Base-by-base conservation (phyloP, 2,888 invertebrate genomes). In the Lymantria dispar region DNA sequence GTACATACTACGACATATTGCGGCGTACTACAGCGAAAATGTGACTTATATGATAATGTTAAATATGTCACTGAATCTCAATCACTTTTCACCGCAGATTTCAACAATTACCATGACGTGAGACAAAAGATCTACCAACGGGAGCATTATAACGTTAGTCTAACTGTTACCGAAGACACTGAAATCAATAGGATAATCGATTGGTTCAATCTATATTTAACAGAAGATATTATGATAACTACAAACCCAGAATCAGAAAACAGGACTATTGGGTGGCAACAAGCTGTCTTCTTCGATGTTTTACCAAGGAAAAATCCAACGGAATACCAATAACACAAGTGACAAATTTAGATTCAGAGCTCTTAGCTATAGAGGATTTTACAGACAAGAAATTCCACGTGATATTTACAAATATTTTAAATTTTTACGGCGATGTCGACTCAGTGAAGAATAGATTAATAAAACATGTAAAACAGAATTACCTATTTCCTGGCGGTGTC, bases 191-290 rank as follows among this genome's bases (percentile, higher is more conserved):
- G 54, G 13, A 77, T 95, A 42, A 92, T 92, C 5, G 86, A 94
- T 43, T 95, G 94, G 94, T 95, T 95, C 73, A 92, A 94, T 64
- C 80, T 95, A 48, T 76, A 93, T 67, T 78, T 95, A 31, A 92
- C 93, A 60, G 92, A 93, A 11, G 86, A 92, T 36, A 89, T 91
- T 15, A 77, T 72, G 3, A 82, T 95, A 43, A 90, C 92, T 30
- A 93, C 92, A 0, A 86, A 92, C 50, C 93, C 94, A 2, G 76
- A 74, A 38, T 68, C 72, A n/a, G 70, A 62, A 1, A 56, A 74
- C 0, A 64, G 75, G 50, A 70, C 77, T 30, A 72, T 85, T 11
- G 94, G 94, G 8, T 63, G 63, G 62, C 60, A 56, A 29, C 68
- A 67, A 41, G 67, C 69, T 0, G 38, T 61, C 0, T 63, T 63